A percentile compares a stretch with the other conserved stretches of the same genome.
phyloP scores from a whole-genome alignment of 2,797 vertebrate genomes.

The Arnoldichthys spilopterus region DNA sequence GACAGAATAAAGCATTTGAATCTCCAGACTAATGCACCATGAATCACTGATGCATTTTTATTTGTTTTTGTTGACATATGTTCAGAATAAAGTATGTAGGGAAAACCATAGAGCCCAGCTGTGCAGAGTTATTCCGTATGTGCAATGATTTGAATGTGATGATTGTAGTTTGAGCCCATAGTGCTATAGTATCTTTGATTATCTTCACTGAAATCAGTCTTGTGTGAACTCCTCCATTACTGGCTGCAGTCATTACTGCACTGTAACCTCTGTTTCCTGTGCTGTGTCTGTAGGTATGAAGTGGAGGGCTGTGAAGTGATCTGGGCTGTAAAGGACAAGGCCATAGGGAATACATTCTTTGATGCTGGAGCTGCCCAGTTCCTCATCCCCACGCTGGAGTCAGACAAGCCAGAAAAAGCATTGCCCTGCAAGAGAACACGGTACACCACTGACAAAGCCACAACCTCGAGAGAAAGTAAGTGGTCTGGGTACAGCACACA shows the following conservation, averaged over 20 bases:
- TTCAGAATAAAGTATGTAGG: too few relatives aligned
- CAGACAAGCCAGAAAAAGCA: constrained; percentile 71
- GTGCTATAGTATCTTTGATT: too few relatives aligned
- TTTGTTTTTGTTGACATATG: too few relatives aligned
- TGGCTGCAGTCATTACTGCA: constrained; percentile 3
- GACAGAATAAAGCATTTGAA: too few relatives aligned
- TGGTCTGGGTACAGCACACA: background rate
- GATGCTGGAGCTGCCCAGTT: constrained; percentile 95
- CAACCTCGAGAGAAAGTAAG: constrained; percentile 31
- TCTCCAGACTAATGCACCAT: too few relatives aligned
- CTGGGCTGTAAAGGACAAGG: constrained; percentile 96
- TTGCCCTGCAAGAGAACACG: constrained; percentile 83
- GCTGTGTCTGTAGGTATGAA: constrained; percentile 81
- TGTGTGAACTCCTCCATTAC: too few relatives aligned
- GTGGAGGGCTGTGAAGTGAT: constrained; percentile 92
- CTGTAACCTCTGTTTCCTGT: background rate
- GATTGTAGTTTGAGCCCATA: too few relatives aligned
- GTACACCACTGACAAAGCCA: constrained; percentile 78
- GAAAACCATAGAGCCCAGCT: too few relatives aligned
- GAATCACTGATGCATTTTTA: too few relatives aligned
- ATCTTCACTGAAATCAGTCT: background rate
- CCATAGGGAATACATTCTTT: constrained; percentile 96
- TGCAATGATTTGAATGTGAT: too few relatives aligned
- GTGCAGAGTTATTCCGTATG: too few relatives aligned
- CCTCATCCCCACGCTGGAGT: constrained; percentile 84